A percentile compares a stretch with the other conserved stretches of the same genome.
Conservation (phyloP, 2,888 invertebrate genomes). For the Hirtodrosophila alboralis region DNA sequence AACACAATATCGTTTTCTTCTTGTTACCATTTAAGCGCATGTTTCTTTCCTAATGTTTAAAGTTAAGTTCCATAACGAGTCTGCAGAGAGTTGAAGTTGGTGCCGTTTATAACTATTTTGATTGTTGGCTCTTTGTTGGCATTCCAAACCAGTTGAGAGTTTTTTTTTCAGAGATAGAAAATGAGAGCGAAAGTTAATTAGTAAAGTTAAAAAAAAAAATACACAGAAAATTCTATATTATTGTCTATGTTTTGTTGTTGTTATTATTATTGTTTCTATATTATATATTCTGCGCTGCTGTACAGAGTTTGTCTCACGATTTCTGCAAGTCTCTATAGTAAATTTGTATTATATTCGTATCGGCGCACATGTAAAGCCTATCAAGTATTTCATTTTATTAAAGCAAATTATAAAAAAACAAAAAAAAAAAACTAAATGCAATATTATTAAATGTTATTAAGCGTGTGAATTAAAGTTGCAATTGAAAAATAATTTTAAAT, state of each 20-base stretch:
- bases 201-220: constrained; percentile 27
- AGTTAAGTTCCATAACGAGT: constrained; percentile 54
- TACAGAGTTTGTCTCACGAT: constrained; percentile 65
- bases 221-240: constrained; percentile 39
- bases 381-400: constrained; percentile 67
- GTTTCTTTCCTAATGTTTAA: constrained; percentile 49
- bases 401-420: constrained; percentile 29
- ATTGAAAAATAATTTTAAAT: constrained; percentile 20
- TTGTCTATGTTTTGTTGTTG: constrained; percentile 67
- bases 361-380: constrained; percentile 61
- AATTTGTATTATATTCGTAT: constrained; percentile 65
- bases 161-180: constrained; percentile 15
- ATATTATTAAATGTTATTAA: constrained; percentile 51
- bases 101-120: constrained; percentile 27
- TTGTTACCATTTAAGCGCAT: constrained; percentile 68
- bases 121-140: constrained; percentile 63
- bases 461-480: constrained; percentile 34
- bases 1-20: constrained; percentile 57
- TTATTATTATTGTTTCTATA: constrained; percentile 53
- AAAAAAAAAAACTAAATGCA: constrained; percentile 39
- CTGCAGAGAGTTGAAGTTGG: constrained; percentile 2
- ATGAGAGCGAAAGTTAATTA: constrained; percentile 35
- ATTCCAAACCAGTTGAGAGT: constrained; percentile 57
- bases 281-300: constrained; percentile 50
- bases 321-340: constrained; percentile 38